Conservation (phyloP, 2,888 invertebrate species). For the Eumerus sabulonum region DNA sequence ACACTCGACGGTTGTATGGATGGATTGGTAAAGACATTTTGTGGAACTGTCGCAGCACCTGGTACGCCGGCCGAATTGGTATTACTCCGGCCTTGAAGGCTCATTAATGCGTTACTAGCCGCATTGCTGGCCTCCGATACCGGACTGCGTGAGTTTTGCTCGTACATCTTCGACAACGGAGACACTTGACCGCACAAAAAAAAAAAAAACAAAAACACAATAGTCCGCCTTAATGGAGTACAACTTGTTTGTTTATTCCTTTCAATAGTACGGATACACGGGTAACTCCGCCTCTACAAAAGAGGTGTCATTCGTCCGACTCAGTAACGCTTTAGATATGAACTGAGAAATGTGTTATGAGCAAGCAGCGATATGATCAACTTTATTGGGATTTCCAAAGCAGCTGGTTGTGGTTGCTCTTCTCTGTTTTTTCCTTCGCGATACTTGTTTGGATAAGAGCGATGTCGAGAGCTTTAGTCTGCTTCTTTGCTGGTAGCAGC, state of each 20-base stretch:
- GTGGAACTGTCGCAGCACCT: constrained; percentile 71
- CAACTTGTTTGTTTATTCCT: neutral
- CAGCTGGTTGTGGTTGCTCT: constrained; percentile 27
- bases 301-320: constrained; percentile 46
- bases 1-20: constrained; percentile 76
- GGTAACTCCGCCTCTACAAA: neutral
- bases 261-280: neutral
- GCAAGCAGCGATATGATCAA: constrained; percentile 45
- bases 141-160: constrained; percentile 56
- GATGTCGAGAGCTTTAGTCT: constrained; percentile 27
- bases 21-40: constrained; percentile 74
- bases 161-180: constrained; percentile 69
- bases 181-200: neutral
- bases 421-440: constrained; percentile 8
- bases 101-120: constrained; percentile 73
- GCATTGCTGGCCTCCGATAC: constrained; percentile 67
- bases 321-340: constrained; percentile 48
- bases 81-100: constrained; percentile 72
- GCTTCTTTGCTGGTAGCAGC: neutral
- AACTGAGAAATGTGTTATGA: constrained; percentile 47
- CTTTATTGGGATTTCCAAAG: constrained; percentile 62
- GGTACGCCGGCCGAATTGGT: constrained; percentile 68
- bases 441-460: constrained; percentile 38
- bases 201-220: neutral
- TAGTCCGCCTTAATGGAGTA: constrained; percentile 11